Conservation (phyloP, 2,888 invertebrate genomes). For the Dorcus hopei region DNA sequence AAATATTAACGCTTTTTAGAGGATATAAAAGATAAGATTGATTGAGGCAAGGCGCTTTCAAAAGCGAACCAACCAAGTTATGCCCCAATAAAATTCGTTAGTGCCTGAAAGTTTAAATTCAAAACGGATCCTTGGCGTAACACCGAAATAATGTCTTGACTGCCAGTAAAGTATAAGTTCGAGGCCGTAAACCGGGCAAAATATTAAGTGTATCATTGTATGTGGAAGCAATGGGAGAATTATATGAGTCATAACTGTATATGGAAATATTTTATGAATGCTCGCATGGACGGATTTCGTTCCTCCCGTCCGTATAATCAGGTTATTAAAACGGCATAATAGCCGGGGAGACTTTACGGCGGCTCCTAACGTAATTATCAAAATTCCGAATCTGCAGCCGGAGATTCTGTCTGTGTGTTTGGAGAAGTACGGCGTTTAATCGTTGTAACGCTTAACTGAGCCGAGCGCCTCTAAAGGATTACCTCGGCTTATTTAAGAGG, state of each 20-base stretch:
- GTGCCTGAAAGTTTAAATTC: conserved; percentile 8
- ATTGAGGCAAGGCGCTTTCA: too few relatives aligned
- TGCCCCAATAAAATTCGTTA: conserved; percentile 5
- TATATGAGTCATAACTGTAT: conserved; percentile 14
- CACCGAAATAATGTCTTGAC: conserved; percentile 5
- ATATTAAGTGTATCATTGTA: conserved; percentile 12
- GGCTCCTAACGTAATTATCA: conserved; percentile 28
- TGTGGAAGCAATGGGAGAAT: conserved; percentile 14
- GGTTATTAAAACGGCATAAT: conserved; percentile 24
- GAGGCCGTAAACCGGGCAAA: conserved; percentile 7
- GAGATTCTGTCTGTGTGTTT: conserved; percentile 1
- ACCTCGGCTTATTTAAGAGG: conserved; percentile 1
- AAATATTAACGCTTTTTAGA: too few relatives aligned
- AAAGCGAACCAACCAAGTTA: too few relatives aligned
- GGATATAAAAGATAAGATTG: too few relatives aligned
- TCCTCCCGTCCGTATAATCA: conserved; percentile 26
- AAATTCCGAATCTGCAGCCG: conserved; percentile 19
- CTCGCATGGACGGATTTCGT: conserved; percentile 21
- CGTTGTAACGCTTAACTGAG: conserved; percentile 11
- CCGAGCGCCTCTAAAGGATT: conserved; percentile 6
- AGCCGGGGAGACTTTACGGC: conserved; percentile 23
- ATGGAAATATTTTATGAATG: conserved; percentile 23
- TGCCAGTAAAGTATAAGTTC: conserved; percentile 9
- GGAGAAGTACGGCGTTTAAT: conserved; percentile 8
- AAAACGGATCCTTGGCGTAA: conserved; percentile 5